These are phyloP conservation scores for Trichomalopsis sarcophagae DNA, from an alignment of 1,140 invertebrate species.

Conservation along the genomic window DNA sequence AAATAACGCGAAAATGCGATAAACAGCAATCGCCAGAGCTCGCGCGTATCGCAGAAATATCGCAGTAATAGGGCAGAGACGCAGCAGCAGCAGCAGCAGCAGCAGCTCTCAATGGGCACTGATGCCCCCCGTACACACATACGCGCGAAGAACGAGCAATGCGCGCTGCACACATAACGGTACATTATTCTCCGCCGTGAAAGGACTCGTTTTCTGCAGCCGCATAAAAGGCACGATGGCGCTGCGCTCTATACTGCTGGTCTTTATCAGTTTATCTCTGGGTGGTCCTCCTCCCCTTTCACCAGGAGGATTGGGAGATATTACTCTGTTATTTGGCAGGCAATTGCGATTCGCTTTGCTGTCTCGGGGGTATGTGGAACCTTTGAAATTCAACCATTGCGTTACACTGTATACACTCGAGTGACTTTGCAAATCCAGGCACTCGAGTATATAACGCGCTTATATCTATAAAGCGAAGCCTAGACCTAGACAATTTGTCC, in stretches of 20 bases:
- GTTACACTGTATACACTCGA: too few species aligned
- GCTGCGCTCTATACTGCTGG: background rate
- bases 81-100: background rate
- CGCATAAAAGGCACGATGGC: slow-evolving; percentile 31
- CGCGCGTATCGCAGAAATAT: too few species aligned
- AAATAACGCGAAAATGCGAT: too few species aligned
- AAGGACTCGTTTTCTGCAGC: slow-evolving; percentile 35
- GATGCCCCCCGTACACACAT: background rate
- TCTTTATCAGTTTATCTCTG: slow-evolving; percentile 28
- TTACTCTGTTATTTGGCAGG: too few species aligned
- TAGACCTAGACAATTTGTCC: slow-evolving; percentile 26
- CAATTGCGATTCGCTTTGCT: too few species aligned
- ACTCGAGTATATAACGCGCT: too few species aligned
- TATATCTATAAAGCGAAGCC: too few species aligned
- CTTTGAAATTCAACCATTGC: too few species aligned
- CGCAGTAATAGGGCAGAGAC: background rate
- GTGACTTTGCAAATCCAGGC: too few species aligned
- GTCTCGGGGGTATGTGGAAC: too few species aligned
- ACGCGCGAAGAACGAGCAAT: background rate
- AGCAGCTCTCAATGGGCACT: slow-evolving; percentile 9
- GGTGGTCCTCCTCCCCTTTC: background rate
- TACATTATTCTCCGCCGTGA: slow-evolving; percentile 41
- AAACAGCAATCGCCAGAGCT: too few species aligned
- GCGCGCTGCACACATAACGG: slow-evolving; percentile 7
- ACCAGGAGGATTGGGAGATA: background rate